Percentiles rank a stretch among this genome's conserved stretches.
phyloP scores from a whole-genome alignment of 1,140 invertebrate species.

The Microplitis mediator region DNA sequence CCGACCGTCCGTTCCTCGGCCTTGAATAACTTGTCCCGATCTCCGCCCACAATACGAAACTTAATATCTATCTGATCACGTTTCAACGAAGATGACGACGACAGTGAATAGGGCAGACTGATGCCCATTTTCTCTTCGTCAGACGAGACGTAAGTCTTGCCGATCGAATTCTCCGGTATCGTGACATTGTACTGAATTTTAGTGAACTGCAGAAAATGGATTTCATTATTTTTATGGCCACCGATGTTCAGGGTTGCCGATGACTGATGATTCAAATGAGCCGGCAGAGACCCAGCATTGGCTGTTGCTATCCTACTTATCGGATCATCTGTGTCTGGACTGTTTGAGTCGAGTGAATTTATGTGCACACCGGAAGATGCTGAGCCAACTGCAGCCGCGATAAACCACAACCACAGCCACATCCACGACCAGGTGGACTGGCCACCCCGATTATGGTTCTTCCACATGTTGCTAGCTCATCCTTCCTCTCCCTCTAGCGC shows the following conservation, averaged over 20 bases:
- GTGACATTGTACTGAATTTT: constrained; percentile 83
- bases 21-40: constrained; percentile 90
- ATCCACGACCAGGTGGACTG: constrained; percentile 56
- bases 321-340: not conserved
- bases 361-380: constrained; percentile 40
- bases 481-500: constrained; percentile 30
- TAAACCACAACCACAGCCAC: constrained; percentile 53
- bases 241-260: no score
- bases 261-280: not conserved
- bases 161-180: constrained; percentile 89
- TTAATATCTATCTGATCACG: constrained; percentile 70
- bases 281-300: not conserved
- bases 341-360: not conserved
- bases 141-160: constrained; percentile 78
- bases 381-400: constrained; percentile 48
- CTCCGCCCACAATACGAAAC: constrained; percentile 83
- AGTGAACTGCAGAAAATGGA: constrained; percentile 71
- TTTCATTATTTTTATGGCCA: constrained; percentile 12
- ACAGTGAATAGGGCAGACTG: constrained; percentile 32
- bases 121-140: constrained; percentile 73
- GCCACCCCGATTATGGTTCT: constrained; percentile 50
- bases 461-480: constrained; percentile 61
- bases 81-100: constrained; percentile 44
- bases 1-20: constrained; percentile 85
- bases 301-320: constrained; percentile 7